phyloP scores from a whole-genome alignment of 2,797 vertebrate species.

The Bradypus variegatus region DNA sequence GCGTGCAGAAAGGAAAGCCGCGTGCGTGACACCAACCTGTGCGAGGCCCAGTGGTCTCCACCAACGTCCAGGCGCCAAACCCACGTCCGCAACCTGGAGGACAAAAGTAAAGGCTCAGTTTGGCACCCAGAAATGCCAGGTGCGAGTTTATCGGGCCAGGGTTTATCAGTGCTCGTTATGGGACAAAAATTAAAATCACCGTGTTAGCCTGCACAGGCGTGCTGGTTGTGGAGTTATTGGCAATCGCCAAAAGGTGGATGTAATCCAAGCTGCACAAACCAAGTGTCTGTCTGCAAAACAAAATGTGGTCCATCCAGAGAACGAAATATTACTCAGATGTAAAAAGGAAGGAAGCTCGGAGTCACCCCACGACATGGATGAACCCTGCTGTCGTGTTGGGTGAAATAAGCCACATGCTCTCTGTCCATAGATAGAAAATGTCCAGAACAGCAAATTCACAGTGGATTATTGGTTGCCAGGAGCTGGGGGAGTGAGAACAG shows the following conservation, averaged over 20 bases:
- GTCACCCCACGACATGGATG: too few relatives aligned
- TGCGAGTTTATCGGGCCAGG: accelerated
- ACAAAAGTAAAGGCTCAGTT: neutral
- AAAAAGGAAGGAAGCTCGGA: too few relatives aligned
- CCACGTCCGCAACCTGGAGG: neutral
- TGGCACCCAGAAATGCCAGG: accelerated
- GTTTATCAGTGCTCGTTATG: neutral
- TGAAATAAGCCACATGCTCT: too few relatives aligned
- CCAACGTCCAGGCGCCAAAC: neutral
- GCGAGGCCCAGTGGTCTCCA: neutral
- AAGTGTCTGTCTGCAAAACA: neutral
- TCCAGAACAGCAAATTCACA: too few relatives aligned
- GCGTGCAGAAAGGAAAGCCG: neutral
- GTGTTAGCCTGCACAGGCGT: neutral
- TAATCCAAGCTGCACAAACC: too few relatives aligned
- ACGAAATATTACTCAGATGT: too few relatives aligned
- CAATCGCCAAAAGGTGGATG: too few relatives aligned
- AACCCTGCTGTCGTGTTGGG: too few relatives aligned
- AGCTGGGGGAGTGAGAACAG: too few relatives aligned
- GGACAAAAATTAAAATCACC: neutral
- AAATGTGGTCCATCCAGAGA: neutral
- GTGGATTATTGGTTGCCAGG: too few relatives aligned
- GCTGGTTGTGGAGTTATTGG: too few relatives aligned
- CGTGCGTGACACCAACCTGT: conserved; percentile 12
- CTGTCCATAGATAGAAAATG: too few relatives aligned